These are phyloP conservation scores for Gopherus evgoodei DNA, from an alignment of 2,113 vertebrate genomes.

Conservation along the genomic window DNA sequence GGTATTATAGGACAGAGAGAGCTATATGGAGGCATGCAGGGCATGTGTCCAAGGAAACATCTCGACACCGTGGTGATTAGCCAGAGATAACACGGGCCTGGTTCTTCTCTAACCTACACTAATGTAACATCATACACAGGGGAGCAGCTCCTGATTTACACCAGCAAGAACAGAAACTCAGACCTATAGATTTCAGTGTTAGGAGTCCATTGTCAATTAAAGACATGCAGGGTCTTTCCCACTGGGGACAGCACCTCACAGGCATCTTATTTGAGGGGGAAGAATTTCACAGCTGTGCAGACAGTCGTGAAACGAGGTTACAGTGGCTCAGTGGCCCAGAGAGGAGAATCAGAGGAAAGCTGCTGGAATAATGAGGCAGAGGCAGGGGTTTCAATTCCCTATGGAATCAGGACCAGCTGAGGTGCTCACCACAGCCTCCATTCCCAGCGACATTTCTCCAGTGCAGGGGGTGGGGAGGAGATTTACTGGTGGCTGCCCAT, in stretches of 20 bases:
- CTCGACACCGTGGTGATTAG: fast-evolving
- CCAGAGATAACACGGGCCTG: neutral
- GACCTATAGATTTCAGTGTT: neutral
- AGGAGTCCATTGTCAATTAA: neutral
- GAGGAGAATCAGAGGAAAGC: neutral
- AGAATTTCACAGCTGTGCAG: neutral
- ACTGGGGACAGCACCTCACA: neutral
- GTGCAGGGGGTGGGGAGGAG: neutral
- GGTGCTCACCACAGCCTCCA: neutral
- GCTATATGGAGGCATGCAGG: neutral
- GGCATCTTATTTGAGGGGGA: neutral
- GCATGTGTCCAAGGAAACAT: neutral
- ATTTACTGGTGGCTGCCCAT: neutral
- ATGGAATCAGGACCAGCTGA: neutral
- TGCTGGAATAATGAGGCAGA: neutral
- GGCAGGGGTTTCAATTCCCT: neutral
- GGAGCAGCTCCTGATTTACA: neutral
- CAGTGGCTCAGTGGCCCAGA: neutral
- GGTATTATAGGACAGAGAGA: fast-evolving
- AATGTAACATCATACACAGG: neutral
- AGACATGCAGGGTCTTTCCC: neutral
- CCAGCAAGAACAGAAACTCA: neutral
- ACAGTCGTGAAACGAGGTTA: neutral
- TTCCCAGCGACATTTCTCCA: neutral
- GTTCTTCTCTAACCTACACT: neutral